Base-by-base conservation (phyloP, 2,888 invertebrate species). In the Ichneumon xanthorius region DNA sequence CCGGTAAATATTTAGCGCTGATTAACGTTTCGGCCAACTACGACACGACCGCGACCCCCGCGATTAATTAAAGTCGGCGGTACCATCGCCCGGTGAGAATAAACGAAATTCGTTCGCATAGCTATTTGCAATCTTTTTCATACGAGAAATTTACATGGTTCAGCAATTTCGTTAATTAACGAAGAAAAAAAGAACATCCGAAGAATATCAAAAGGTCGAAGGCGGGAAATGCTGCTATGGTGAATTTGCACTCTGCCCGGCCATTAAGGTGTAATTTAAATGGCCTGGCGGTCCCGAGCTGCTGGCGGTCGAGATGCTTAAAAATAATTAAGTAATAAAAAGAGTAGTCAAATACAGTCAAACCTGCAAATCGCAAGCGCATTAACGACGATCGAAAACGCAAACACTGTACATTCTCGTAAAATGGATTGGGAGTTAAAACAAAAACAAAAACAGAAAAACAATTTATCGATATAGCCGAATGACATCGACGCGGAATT, bases 81-180 rank as follows among this genome's bases (percentile, higher is more conserved):
- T 45, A 68, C 16, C 37, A 11, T 37, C 16, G 30, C 16, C 5
- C 30, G 16, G 2, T 19, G 63, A 73, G 48, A 83, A 67, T 55
- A 33, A 68, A 70, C 53, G 48, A 55, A 71, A 75, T 37, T 26
- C 4, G 26, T 65, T n/a, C n/a, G 33, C 26, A 11, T 4, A 14
- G 37, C 14, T 4, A 26, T 37, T 70, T 75, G 67, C 61, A 22
- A 70, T 48, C 45, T 30, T 14, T 58, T 67, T 75, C 33, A 1
- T 11, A 30, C 37, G 45, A 55, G 22, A 63, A 70, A 73, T 85
- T 78, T 45, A 26, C 73, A 81, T 71, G 40, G 7, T 61, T 65
- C 37, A 30, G 68, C 72, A 58, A 67, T 84, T 76, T 65, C 22
- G 30, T 81, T 63, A 33, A 77, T 77, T 67, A 67, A 75, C 33